Base-by-base conservation (phyloP, 2,797 vertebrate genomes). In the Bradypodion ventrale region DNA sequence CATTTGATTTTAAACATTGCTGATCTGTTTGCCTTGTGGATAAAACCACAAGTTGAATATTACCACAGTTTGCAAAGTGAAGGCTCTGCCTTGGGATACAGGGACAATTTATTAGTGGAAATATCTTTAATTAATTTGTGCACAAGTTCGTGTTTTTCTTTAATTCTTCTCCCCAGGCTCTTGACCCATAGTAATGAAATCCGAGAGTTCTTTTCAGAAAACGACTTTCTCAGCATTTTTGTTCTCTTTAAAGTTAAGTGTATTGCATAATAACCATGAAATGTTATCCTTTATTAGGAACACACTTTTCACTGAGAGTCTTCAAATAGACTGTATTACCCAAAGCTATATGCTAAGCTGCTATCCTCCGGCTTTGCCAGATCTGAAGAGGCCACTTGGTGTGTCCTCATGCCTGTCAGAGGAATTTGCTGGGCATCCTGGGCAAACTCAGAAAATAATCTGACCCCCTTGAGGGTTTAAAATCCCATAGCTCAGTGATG, bases 101-200 rank as follows among this genome's bases (percentile, higher is more conserved):
- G 92, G 93, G 94, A 95, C 94, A 94, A 95, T 95, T 95, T 95
- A 95, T 95, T 95, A 95, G 94, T 95, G 94, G 94, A 95, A 95
- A 95, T 95, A 95, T 95, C 94, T 95, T 95, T 95, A 95, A 95
- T 95, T 95, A 95, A 95, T 95, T 95, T 95, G 95, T 95, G 95
- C 95, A 95, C 92, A 94, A 95, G 94, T 95, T 95, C 94, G 85
- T 95, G 93, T 95, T 95, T 94, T 95, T 91, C 94, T 95, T 95
- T 95, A 94, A 95, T 95, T 95, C 94, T 94, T 95, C 92, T 95
- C 95, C 94, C 94, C 93, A 89, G 95, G 95, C 94, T 93, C 94
- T 94, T 95, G 95, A 95, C 94, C 95, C 93, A 91, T 83, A 94
- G 95, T 94, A 95, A 94, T 93, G 95, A 95, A 95, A 95, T 95